Percentiles rank a stretch among this genome's conserved stretches.
phyloP scores from a whole-genome alignment of 2,888 invertebrate genomes.

The Morpho helenor region DNA sequence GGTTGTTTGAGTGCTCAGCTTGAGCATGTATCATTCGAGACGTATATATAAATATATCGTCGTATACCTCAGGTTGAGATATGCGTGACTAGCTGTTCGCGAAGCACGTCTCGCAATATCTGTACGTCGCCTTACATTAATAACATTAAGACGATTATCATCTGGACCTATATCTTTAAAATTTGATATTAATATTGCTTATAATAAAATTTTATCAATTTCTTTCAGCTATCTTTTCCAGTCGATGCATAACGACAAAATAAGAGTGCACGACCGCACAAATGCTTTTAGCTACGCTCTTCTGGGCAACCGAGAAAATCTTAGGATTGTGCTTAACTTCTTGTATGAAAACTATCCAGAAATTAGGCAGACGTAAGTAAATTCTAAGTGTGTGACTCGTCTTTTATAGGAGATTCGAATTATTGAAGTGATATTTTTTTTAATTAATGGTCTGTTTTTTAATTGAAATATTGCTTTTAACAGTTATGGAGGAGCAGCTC shows the following conservation, averaged over 20 bases:
- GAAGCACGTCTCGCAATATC: too few species aligned
- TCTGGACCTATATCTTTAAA: too few species aligned
- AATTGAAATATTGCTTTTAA: conserved; percentile 5
- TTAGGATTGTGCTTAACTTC: conserved; percentile 73
- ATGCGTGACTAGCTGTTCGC: too few species aligned
- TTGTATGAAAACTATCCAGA: conserved; percentile 46
- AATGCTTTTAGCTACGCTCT: conserved; percentile 72
- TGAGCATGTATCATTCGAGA: too few species aligned
- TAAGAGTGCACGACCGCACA: conserved; percentile 70
- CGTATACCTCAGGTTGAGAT: too few species aligned
- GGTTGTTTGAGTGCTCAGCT: too few species aligned
- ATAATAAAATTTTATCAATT: background rate
- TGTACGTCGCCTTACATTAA: too few species aligned
- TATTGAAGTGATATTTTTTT: background rate
- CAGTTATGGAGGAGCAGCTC: conserved; percentile 59
- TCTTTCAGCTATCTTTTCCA: conserved; percentile 69
- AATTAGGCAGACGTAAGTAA: conserved; percentile 50
- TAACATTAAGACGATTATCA: too few species aligned
- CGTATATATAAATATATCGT: too few species aligned
- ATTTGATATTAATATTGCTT: too few species aligned
- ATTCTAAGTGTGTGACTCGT: too few species aligned
- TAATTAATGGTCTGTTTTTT: background rate
- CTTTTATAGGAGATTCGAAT: too few species aligned
- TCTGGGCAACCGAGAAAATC: conserved; percentile 75
- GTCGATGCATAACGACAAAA: conserved; percentile 57